Evolutionary conservation across 2,797 vertebrate species (phyloP), one percentile per base, ranked within the genome.

Genomic region (Taenioides sp.): DNA sequence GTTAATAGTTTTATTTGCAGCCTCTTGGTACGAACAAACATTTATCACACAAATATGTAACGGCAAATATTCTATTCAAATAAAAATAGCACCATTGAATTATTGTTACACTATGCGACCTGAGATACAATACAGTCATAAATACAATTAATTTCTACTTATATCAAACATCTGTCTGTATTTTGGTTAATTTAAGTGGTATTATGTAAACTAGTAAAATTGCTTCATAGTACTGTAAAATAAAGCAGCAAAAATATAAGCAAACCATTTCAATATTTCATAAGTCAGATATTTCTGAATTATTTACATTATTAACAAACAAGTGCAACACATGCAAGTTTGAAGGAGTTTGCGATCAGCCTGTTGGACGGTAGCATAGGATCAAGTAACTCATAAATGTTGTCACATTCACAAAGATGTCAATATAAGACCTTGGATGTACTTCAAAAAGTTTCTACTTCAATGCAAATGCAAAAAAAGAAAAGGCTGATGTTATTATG

Each of bases 71-170:
- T 71, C 62, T 63, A 62, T 60, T 66, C 70, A 77, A 63, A 70
- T 12, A 69, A 78, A 73, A 73, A 55, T 69, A 88, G 87, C 84
- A 90, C 87, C 77, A 80, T 73, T 80, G 70, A 78, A 2, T 7
- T 25, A 17, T 65, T 65, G 52, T 72, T 50, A 20, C 25, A 47
- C 25, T 54, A 67, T 72, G 73, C 65, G 60, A 87, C 87, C 79
- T 84, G 80, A 90, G 85, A 82, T 79, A 80, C 70, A 76, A 70
- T 69, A 69, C 23, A 82, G 50, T 17, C n/a, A 47, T 16, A 47
- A 68, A 66, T 10, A 76, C 10, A 59, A 20, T 54, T 20, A 1
- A 52, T 20, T 18, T 52, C 49, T 43, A 43, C 9, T 37, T 1
- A 37, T 43, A 43, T 43, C 40, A 43, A 43, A 43, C 40, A 14